These are phyloP conservation scores for Charanyca ferruginea DNA, from an alignment of 2,888 invertebrate species.

Conservation along the genomic window DNA sequence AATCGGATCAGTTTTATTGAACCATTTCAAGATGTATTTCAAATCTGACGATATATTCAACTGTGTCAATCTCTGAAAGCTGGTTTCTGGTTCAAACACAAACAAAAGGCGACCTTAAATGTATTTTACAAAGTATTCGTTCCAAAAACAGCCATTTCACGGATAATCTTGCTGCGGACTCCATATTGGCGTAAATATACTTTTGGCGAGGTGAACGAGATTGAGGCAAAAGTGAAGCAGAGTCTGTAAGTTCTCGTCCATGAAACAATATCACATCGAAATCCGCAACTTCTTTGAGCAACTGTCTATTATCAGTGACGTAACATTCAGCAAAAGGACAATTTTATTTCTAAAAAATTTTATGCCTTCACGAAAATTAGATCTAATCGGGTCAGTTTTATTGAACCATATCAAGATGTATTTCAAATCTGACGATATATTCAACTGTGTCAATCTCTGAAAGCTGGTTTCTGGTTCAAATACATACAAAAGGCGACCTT, in stretches of 20 bases:
- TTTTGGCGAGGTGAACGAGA: slow-evolving; percentile 65
- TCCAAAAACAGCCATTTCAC: too few species aligned
- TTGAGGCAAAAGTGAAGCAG: slow-evolving; percentile 58
- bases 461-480: neutral
- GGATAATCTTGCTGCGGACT: slow-evolving; percentile 74
- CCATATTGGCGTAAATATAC: slow-evolving; percentile 65
- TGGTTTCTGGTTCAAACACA: slow-evolving; percentile 3
- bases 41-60: neutral
- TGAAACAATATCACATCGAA: slow-evolving; percentile 79
- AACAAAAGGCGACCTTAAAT: too few species aligned
- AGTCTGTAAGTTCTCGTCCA: slow-evolving; percentile 67
- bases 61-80: neutral
- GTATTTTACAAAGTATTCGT: too few species aligned
- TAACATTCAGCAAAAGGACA: slow-evolving; percentile 78
- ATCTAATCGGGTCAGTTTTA: slow-evolving; percentile 65
- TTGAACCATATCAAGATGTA: slow-evolving; percentile 78
- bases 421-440: slow-evolving; percentile 58
- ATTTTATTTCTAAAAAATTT: slow-evolving; percentile 71
- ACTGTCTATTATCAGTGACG: slow-evolving; percentile 70
- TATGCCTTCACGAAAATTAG: slow-evolving; percentile 67
- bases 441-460: too few species aligned
- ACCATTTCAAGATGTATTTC: too few species aligned
- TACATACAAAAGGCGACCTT: too few species aligned
- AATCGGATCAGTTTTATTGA: slow-evolving; percentile 68
- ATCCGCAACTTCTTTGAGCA: slow-evolving; percentile 65